Base-by-base conservation (phyloP, 2,113 vertebrate species). In the Motacilla tschutschensis region DNA sequence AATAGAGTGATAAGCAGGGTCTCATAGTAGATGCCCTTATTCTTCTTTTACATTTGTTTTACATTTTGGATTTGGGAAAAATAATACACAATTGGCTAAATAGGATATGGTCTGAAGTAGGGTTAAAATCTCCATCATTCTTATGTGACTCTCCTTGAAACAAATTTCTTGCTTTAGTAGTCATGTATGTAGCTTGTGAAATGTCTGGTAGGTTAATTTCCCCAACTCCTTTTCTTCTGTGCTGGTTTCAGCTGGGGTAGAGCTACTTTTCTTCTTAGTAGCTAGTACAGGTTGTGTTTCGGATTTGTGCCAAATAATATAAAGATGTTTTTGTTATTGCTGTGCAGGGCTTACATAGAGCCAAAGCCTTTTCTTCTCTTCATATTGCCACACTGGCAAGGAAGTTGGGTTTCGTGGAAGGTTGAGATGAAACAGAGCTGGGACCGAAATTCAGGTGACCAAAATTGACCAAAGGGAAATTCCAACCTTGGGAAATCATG, bases 31-130 rank as follows among this genome's bases (percentile, higher is more conserved):
- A 29, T 94, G 72, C 46, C 69, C 59, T 90, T 94, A 83, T 87
- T 94, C 71, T 89, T 90, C 62, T 89, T 57, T 74, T 65, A 21
- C 6, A 16, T 58, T 74, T 96, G 77, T 72, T 95, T 95, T 88
- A 66, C 21, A 38, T 91, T 95, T 92, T 73, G 64, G 50, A 89
- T 35, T 41, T 91, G 65, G 20, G 57, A 83, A 95, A 78, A 94
- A 80, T 69, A 77, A 83, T 44, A 47, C 31, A 60, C 60, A 80
- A 85, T 66, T 84, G 40, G 2, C 50, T 85, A n/a, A 83, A 44
- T 84, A 79, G 64, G 38, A 38, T 85, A 24, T 79, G 59, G 7
- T 72, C 26, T 91, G 31, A 83, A 31, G 33, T 62, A 64, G 13
- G 50, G 66, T 28, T 54, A 88, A 86, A 48, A 71, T 91, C 53